Percentiles rank a stretch among this genome's conserved stretches.
phyloP scores from a whole-genome alignment of 1,140 invertebrate genomes.

The Periplaneta americana region DNA sequence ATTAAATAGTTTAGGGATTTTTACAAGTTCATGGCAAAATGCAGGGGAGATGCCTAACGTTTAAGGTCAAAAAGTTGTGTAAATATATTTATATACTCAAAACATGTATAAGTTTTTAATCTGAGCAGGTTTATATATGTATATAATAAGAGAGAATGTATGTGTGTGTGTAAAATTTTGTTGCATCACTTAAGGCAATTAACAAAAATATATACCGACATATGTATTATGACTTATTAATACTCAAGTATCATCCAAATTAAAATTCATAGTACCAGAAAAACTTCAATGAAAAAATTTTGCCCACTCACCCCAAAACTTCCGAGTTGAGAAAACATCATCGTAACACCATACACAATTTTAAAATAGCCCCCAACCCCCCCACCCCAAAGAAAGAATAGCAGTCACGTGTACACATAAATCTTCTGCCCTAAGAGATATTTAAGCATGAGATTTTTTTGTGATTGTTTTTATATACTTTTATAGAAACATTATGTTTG shows the following conservation, averaged over 20 bases:
- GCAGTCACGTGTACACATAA: slow-evolving; percentile 12
- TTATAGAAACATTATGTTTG: slow-evolving; percentile 9
- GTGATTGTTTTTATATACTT: slow-evolving; percentile 4
- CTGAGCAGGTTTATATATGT: slow-evolving; percentile 20
- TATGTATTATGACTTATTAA: slow-evolving; percentile 32
- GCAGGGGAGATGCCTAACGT: slow-evolving; percentile 3
- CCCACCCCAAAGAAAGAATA: background rate
- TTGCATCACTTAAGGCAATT: slow-evolving; percentile 40
- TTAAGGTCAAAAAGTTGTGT: slow-evolving; percentile 48
- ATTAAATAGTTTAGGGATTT: background rate
- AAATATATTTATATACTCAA: slow-evolving; percentile 40
- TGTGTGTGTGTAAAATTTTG: slow-evolving; percentile 22
- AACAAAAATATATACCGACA: slow-evolving; percentile 37
- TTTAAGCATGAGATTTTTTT: slow-evolving; percentile 14
- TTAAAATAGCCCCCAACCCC: background rate
- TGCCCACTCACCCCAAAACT: background rate
- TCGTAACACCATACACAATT: background rate
- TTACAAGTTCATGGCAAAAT: background rate
- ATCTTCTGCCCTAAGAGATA: slow-evolving; percentile 14
- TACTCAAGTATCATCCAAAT: slow-evolving; percentile 33
- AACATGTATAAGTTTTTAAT: slow-evolving; percentile 21
- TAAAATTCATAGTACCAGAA: slow-evolving; percentile 13
- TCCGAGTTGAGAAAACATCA: background rate
- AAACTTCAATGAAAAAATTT: background rate
- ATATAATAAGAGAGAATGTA: slow-evolving; percentile 17